phyloP scores from a whole-genome alignment of 2,888 invertebrate species.

The Diplolepis rosae region DNA sequence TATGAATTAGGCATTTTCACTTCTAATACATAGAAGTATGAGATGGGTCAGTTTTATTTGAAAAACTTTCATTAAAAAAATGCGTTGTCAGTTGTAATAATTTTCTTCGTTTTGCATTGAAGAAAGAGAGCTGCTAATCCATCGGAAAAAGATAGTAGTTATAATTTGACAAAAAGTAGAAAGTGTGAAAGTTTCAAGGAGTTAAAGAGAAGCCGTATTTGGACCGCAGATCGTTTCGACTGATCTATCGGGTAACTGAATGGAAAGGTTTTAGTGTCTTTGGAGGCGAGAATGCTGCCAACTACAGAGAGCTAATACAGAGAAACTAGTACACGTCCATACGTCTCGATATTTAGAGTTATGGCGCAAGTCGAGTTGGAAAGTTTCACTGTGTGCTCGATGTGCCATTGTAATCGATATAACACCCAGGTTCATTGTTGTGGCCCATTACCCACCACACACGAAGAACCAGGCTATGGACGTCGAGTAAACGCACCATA shows the following conservation, averaged over 20 bases:
- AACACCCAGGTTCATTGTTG: slow-evolving; percentile 61
- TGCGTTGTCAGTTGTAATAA: background rate
- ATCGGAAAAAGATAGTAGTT: background rate
- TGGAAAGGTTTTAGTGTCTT: background rate
- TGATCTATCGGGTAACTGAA: background rate
- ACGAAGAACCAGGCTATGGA: slow-evolving; percentile 3
- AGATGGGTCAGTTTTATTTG: no score
- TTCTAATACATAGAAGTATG: no score
- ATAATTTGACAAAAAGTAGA: background rate
- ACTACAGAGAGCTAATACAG: slow-evolving; percentile 58
- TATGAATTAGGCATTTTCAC: no score
- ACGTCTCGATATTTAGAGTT: slow-evolving; percentile 67
- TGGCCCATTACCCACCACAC: slow-evolving; percentile 54
- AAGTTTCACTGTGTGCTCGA: slow-evolving; percentile 52
- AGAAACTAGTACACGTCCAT: slow-evolving; percentile 57
- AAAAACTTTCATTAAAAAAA: background rate
- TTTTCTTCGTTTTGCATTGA: background rate
- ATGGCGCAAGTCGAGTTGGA: slow-evolving; percentile 57
- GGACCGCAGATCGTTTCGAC: background rate
- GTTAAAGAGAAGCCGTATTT: background rate
- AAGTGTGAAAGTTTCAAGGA: background rate
- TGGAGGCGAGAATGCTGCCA: background rate
- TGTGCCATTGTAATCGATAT: slow-evolving; percentile 58
- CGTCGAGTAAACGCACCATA: background rate
- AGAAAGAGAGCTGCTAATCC: background rate